phyloP scores from a whole-genome alignment of 1,140 invertebrate genomes.

The Phymorhynchus buccinoides region DNA sequence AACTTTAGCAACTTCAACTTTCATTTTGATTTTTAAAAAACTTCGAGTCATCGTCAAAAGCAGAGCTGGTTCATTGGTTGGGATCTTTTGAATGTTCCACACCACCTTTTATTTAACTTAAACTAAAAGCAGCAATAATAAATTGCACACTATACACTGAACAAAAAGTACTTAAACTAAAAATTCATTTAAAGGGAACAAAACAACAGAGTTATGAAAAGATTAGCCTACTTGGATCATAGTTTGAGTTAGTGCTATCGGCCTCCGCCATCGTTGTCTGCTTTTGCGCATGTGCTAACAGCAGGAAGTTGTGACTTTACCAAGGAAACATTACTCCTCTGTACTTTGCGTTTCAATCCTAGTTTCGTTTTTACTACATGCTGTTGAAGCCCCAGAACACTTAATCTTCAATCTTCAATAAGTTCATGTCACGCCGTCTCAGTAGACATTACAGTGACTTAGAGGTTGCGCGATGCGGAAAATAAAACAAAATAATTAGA shows the following conservation, averaged over 20 bases:
- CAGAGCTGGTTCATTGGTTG: neutral
- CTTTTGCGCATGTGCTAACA: constrained; percentile 24
- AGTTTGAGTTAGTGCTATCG: constrained; percentile 45
- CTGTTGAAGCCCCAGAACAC: too few relatives aligned
- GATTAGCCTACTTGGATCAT: constrained; percentile 51
- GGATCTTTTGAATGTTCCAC: neutral
- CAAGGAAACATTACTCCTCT: neutral
- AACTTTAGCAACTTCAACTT: too few relatives aligned
- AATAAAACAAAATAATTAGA: too few relatives aligned
- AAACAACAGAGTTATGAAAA: neutral
- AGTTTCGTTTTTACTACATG: too few relatives aligned
- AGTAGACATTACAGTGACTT: too few relatives aligned
- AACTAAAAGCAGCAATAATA: neutral
- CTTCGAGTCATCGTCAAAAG: neutral
- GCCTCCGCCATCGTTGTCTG: constrained; percentile 46
- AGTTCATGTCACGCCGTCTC: too few relatives aligned
- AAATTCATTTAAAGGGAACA: neutral
- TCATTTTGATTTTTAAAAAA: neutral
- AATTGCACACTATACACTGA: neutral
- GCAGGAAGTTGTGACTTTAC: constrained; percentile 29
- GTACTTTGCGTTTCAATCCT: too few relatives aligned
- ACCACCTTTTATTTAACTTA: neutral
- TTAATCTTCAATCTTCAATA: too few relatives aligned
- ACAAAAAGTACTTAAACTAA: neutral
- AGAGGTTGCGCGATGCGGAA: too few relatives aligned